Conservation (phyloP, 2,888 invertebrate species). For the Boloria selene region DNA sequence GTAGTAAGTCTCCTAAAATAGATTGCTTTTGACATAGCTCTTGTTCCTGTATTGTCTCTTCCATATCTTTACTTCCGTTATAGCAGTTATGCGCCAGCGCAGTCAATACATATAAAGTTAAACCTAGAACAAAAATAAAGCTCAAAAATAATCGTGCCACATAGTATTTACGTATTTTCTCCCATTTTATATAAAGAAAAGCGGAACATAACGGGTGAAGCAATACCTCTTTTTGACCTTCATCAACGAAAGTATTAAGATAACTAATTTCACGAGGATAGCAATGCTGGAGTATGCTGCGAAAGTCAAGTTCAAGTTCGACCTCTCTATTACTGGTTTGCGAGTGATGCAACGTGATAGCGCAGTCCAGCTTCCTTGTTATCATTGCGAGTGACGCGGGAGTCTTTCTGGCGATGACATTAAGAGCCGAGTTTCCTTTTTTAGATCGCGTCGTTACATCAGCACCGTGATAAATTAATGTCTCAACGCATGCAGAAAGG, state of each 20-base stretch:
- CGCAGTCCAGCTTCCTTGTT: constrained; percentile 90
- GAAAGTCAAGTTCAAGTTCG: constrained; percentile 91
- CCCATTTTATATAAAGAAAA: constrained; percentile 94
- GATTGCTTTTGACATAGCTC: constrained; percentile 90
- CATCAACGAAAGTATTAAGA: constrained; percentile 92
- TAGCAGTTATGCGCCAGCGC: constrained; percentile 93
- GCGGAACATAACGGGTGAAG: constrained; percentile 94
- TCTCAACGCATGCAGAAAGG: constrained; percentile 91
- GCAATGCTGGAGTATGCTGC: constrained; percentile 90
- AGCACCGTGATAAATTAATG: constrained; percentile 91
- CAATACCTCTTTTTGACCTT: constrained; percentile 93
- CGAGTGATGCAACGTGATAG: constrained; percentile 89
- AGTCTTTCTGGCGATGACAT: constrained; percentile 92
- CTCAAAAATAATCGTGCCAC: constrained; percentile 90
- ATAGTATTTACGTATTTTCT: constrained; percentile 94
- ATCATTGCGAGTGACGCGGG: constrained; percentile 93
- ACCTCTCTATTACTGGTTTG: constrained; percentile 91
- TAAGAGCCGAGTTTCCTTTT: constrained; percentile 92
- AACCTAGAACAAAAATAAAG: constrained; percentile 89
- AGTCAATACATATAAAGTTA: constrained; percentile 91
- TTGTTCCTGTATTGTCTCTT: constrained; percentile 87
- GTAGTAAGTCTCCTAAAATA: constrained; percentile 87
- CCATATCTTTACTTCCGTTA: constrained; percentile 89
- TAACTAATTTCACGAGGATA: constrained; percentile 93
- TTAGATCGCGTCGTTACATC: constrained; percentile 94